Evolutionary conservation across 2,113 vertebrate genomes (phyloP).

Genomic region (Acrocephalus arundinaceus): DNA sequence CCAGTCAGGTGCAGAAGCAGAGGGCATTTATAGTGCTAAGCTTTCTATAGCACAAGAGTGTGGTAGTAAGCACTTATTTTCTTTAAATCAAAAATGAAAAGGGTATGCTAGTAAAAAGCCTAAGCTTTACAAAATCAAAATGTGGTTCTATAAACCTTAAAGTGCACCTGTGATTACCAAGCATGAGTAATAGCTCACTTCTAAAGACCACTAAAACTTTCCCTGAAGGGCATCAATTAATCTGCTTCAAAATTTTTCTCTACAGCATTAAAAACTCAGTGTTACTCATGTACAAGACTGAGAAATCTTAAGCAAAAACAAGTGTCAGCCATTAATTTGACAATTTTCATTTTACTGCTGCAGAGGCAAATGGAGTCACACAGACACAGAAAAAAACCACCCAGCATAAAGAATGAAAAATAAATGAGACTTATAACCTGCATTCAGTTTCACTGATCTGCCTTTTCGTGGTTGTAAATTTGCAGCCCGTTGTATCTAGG

Average conservation of each 20-base stretch:
- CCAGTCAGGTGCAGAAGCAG: neutral
- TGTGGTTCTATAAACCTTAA: neutral
- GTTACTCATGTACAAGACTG: neutral
- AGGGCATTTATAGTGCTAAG: neutral
- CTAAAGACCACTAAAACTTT: neutral
- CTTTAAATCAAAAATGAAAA: slow-evolving; percentile 49
- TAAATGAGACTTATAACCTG: neutral
- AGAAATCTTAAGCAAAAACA: neutral
- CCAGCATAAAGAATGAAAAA: neutral
- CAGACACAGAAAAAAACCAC: neutral
- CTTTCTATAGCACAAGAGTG: slow-evolving; percentile 14
- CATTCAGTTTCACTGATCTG: neutral
- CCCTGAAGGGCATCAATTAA: neutral
- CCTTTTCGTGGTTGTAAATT: neutral
- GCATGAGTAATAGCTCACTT: neutral
- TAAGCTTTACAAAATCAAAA: neutral
- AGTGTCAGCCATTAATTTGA: neutral
- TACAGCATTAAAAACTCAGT: neutral
- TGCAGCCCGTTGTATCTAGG: neutral
- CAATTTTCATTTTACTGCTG: neutral
- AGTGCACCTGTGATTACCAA: neutral
- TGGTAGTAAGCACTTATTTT: slow-evolving; percentile 43
- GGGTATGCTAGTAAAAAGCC: neutral
- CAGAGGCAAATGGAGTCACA: neutral
- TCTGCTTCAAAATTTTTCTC: neutral